Evolutionary conservation across 1,140 invertebrate species (phyloP).

Genomic region (Drosophila tropicalis): DNA sequence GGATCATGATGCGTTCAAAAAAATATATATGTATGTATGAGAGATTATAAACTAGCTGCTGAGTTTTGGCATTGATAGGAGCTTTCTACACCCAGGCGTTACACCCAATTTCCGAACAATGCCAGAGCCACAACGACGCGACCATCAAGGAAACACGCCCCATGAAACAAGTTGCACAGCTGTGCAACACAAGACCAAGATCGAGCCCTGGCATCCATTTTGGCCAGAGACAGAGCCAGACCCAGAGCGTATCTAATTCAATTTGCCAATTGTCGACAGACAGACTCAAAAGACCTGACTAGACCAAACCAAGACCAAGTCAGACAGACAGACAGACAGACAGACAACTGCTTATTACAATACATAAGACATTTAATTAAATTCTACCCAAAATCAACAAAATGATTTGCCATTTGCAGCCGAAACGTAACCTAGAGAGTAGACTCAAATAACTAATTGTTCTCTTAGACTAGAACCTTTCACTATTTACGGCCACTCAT

Average conservation of each 20-base stretch:
- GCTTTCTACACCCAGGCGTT: constrained; percentile 35
- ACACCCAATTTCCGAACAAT: constrained; percentile 73
- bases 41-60: constrained; percentile 39
- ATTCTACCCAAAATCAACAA: constrained; percentile 24
- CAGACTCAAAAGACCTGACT: constrained; percentile 6
- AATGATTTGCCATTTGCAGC: constrained; percentile 7
- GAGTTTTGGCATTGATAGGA: constrained; percentile 60
- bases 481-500: neutral
- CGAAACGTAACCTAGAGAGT: neutral
- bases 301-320: constrained; percentile 5
- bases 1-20: constrained; percentile 58
- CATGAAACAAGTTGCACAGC: constrained; percentile 73
- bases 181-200: constrained; percentile 44
- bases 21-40: constrained; percentile 36
- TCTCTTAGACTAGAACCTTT: neutral
- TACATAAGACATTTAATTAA: constrained; percentile 56
- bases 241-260: constrained; percentile 57
- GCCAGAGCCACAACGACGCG: constrained; percentile 28
- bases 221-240: constrained; percentile 13
- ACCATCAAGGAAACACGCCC: constrained; percentile 68
- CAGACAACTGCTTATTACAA: constrained; percentile 39
- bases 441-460: constrained; percentile 13
- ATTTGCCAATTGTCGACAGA: constrained; percentile 56
- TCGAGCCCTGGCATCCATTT: constrained; percentile 43
- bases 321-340: constrained; percentile 2